A percentile compares a stretch with the other conserved stretches of the same genome.
Conservation (phyloP, 2,113 vertebrate genomes). For the Anoura caudifer region DNA sequence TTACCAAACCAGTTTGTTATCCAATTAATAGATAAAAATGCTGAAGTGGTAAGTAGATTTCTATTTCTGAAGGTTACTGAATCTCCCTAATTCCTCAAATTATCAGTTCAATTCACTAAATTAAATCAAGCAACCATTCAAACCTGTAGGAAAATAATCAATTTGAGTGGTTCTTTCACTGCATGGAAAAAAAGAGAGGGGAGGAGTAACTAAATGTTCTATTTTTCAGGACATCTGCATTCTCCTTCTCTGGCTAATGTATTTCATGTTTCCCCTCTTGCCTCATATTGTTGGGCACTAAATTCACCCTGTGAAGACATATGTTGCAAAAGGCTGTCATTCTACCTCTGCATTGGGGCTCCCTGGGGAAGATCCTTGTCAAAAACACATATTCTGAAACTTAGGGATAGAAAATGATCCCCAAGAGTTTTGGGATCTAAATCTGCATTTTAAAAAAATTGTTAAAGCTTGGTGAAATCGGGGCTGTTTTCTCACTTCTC, state of each 20-base stretch:
- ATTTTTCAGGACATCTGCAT: neutral
- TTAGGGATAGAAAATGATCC: neutral
- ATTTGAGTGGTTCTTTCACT: neutral
- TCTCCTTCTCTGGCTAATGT: neutral
- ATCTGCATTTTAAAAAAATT: neutral
- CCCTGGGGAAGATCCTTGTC: neutral
- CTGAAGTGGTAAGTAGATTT: neutral
- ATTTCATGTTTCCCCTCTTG: neutral
- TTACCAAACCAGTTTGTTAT: neutral
- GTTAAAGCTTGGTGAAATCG: neutral
- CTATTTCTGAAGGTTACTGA: neutral
- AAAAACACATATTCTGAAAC: neutral
- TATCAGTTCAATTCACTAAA: slow-evolving; percentile 6
- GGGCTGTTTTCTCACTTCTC: neutral
- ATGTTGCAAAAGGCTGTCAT: neutral
- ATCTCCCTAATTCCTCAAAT: neutral
- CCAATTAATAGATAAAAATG: neutral
- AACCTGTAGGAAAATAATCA: slow-evolving; percentile 18
- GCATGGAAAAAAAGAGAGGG: neutral
- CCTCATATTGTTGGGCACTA: no score
- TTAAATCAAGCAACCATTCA: slow-evolving; percentile 29
- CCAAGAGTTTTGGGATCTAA: neutral
- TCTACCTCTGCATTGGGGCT: neutral
- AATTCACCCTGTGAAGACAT: neutral
- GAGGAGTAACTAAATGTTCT: neutral